These are phyloP conservation scores for Drosophila varians DNA, from an alignment of 1,140 invertebrate species.

Conservation along the genomic window DNA sequence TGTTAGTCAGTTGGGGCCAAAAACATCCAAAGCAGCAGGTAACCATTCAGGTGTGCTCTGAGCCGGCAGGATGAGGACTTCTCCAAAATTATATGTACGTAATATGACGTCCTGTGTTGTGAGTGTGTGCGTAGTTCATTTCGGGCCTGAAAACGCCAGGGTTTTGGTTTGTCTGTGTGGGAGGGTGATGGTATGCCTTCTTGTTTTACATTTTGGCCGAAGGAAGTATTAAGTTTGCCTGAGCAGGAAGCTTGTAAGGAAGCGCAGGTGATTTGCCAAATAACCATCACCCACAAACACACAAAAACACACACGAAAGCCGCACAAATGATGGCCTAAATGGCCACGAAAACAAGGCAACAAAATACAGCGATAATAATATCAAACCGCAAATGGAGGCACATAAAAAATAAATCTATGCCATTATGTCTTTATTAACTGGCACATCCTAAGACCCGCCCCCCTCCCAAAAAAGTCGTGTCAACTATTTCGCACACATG, in stretches of 20 bases:
- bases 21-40: slow-evolving; percentile 6
- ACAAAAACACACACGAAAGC: background rate
- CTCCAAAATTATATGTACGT: slow-evolving; percentile 61
- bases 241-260: slow-evolving; percentile 75
- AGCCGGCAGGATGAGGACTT: slow-evolving; percentile 39
- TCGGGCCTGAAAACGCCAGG: slow-evolving; percentile 11
- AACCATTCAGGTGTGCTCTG: slow-evolving; percentile 57
- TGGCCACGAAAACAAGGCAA: slow-evolving; percentile 50
- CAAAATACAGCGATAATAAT: slow-evolving; percentile 63
- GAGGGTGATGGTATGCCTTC: slow-evolving; percentile 25
- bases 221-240: slow-evolving; percentile 76
- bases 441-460: slow-evolving; percentile 29
- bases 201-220: slow-evolving; percentile 57
- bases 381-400: slow-evolving; percentile 67
- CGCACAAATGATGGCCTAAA: slow-evolving; percentile 67
- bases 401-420: slow-evolving; percentile 77
- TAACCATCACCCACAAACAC: slow-evolving; percentile 43
- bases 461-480: slow-evolving; percentile 19
- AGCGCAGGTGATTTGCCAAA: slow-evolving; percentile 80
- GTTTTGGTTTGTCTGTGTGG: slow-evolving; percentile 19
- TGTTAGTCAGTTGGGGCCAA: slow-evolving; percentile 32
- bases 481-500: slow-evolving; percentile 65
- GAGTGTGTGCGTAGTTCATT: slow-evolving; percentile 55
- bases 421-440: slow-evolving; percentile 81
- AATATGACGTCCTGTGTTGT: slow-evolving; percentile 25